phyloP scores from a whole-genome alignment of 1,140 invertebrate genomes.

The Chionoecetes opilio region DNA sequence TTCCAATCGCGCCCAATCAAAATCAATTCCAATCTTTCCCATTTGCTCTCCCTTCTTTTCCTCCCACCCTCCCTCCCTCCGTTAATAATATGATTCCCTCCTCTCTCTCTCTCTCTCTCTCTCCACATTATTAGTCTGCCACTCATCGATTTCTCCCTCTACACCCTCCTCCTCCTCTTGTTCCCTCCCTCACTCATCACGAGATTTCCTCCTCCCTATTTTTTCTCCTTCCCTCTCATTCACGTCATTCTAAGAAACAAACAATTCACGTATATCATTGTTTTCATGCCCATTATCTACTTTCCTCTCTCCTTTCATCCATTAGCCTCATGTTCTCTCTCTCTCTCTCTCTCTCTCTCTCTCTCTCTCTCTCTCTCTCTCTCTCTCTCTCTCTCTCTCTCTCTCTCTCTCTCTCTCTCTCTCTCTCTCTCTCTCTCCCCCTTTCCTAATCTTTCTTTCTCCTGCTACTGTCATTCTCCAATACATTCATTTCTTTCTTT shows the following conservation, averaged over 20 bases:
- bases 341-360: no score
- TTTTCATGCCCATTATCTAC: background rate
- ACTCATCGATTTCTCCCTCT: background rate
- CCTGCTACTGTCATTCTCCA: no score
- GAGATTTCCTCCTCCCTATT: background rate
- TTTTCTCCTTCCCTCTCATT: background rate
- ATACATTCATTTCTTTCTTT: no score
- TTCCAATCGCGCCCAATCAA: background rate
- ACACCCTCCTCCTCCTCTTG: background rate
- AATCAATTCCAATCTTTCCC: background rate
- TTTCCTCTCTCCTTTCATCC: background rate
- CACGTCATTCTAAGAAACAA: background rate
- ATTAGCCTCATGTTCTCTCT: background rate
- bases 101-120: background rate
- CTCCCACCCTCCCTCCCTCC: background rate
- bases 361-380: no score
- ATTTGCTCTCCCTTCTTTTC: background rate
- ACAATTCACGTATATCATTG: background rate
- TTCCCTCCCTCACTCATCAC: background rate
- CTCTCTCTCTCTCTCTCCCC: no score
- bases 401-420: no score
- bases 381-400: no score
- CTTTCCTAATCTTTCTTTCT: no score
- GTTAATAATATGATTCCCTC: slow-evolving; percentile 4
- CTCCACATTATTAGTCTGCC: background rate